Evolutionary conservation across 1,140 invertebrate species (phyloP).

Genomic region (Asobara japonica): DNA sequence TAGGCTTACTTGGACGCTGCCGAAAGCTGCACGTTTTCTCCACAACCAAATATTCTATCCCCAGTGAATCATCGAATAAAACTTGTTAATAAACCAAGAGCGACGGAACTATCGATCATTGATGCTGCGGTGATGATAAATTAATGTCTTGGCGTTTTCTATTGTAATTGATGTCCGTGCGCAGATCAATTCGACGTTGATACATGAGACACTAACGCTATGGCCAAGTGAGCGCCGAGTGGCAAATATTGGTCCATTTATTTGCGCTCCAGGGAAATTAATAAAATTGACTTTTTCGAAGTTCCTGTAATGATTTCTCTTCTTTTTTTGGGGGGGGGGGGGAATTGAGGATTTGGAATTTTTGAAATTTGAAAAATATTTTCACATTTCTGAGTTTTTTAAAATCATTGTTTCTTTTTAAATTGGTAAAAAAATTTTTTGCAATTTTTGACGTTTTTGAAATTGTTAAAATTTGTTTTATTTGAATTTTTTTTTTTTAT

Average conservation of each 20-base stretch:
- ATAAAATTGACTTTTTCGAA: no score
- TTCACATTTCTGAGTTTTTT: no score
- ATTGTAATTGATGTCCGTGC: conserved; percentile 54
- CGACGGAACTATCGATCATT: conserved; percentile 38
- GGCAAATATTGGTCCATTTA: neutral
- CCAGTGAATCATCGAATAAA: neutral
- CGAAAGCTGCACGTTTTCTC: neutral
- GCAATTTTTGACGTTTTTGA: no score
- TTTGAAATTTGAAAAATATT: no score
- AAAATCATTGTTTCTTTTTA: no score
- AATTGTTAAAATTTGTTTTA: no score
- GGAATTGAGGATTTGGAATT: no score
- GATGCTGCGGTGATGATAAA: conserved; percentile 52
- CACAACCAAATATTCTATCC: neutral
- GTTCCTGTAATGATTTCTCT: no score
- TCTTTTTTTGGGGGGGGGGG: no score
- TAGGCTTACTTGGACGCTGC: neutral
- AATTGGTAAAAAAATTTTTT: no score
- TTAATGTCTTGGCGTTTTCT: conserved; percentile 53
- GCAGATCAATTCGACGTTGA: conserved; percentile 59
- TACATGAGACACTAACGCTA: conserved; percentile 46
- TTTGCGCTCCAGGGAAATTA: no score
- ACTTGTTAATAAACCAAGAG: neutral
- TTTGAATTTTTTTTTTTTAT: no score
- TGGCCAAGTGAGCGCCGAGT: neutral